Evolutionary conservation across 2,113 vertebrate species (phyloP).

Genomic region (Taurulus bubalis): DNA sequence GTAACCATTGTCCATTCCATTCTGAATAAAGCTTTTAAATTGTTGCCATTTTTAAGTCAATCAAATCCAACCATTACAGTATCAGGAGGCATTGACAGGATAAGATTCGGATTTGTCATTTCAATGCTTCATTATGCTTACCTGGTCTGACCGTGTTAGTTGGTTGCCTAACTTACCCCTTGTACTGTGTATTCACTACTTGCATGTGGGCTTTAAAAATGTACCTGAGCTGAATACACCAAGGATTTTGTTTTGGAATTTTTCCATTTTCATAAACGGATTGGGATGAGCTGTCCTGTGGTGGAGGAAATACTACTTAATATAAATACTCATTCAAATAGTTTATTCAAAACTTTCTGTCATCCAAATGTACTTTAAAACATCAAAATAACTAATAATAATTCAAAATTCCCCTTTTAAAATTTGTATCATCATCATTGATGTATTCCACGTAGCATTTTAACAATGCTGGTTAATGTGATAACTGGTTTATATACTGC

Average conservation of each 20-base stretch:
- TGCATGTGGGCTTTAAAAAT: constrained; percentile 6
- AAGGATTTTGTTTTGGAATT: neutral
- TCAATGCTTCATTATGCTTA: constrained; percentile 27
- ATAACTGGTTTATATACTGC: neutral
- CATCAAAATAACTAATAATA: neutral
- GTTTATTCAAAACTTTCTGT: neutral
- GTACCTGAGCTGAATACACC: neutral
- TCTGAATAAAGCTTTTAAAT: constrained; percentile 34
- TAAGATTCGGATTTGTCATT: constrained; percentile 30
- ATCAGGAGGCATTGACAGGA: constrained; percentile 2
- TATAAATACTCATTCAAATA: neutral
- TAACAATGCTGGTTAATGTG: neutral
- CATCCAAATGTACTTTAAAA: neutral
- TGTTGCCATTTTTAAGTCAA: constrained; percentile 39
- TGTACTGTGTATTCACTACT: constrained; percentile 5
- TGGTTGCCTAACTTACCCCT: constrained; percentile 13
- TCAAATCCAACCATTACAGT: constrained; percentile 20
- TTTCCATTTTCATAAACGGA: neutral
- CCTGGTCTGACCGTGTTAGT: constrained; percentile 28
- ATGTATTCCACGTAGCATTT: neutral
- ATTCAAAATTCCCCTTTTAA: neutral
- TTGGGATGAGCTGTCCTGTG: neutral
- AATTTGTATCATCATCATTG: neutral
- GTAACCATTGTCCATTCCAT: neutral
- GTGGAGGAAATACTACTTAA: neutral